These are phyloP conservation scores for Istiophorus platypterus DNA, from an alignment of 2,113 vertebrate genomes.

Conservation along the genomic window DNA sequence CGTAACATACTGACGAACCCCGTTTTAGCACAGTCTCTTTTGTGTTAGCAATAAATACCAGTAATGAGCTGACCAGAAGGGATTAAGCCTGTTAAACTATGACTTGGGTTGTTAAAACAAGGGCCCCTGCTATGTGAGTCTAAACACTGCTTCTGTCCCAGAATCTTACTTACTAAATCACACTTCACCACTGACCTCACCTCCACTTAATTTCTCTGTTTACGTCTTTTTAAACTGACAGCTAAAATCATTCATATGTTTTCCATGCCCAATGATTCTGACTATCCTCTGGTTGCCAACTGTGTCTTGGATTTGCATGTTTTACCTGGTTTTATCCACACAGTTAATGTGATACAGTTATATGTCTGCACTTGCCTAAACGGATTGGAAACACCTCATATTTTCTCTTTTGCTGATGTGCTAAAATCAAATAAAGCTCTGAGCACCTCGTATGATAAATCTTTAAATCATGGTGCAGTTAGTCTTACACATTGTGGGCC, in stretches of 20 bases:
- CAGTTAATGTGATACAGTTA: background rate
- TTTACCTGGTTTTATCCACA: background rate
- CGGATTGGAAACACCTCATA: background rate
- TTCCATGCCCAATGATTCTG: too few relatives aligned
- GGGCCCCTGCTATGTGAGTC: background rate
- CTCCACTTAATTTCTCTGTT: background rate
- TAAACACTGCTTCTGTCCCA: background rate
- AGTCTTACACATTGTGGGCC: too few relatives aligned
- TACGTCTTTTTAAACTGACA: background rate
- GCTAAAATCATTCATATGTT: background rate
- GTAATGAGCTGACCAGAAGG: background rate
- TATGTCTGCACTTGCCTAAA: background rate
- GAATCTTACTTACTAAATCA: too few relatives aligned
- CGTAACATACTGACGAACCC: background rate
- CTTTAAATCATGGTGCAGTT: background rate
- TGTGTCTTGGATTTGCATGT: background rate
- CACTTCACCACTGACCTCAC: background rate
- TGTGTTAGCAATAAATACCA: background rate
- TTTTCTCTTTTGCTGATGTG: background rate
- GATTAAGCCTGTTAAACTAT: background rate
- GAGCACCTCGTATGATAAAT: background rate
- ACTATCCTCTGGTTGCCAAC: background rate
- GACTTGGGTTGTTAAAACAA: background rate
- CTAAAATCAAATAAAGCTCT: background rate
- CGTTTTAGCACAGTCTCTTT: background rate